Evolutionary conservation across 2,888 invertebrate species (phyloP).

Genomic region (Drosophila greeni): DNA sequence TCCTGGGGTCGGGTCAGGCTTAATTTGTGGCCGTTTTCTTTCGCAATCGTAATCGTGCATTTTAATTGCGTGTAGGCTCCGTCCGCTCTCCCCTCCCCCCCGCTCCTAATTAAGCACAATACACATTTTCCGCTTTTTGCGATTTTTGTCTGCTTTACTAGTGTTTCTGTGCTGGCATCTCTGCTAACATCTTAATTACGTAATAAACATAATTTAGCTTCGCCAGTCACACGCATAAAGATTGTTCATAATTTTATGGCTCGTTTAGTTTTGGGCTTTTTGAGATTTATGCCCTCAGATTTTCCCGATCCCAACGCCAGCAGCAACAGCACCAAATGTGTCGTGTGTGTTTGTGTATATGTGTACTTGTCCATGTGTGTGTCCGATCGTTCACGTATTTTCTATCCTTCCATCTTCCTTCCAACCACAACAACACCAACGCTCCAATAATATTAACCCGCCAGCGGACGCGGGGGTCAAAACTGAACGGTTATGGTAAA

Average conservation of each 20-base stretch:
- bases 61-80: constrained; percentile 71
- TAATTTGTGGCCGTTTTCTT: constrained; percentile 58
- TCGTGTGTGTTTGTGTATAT: neutral
- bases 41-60: constrained; percentile 58
- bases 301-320: constrained; percentile 8
- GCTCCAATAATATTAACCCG: constrained; percentile 2
- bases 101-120: constrained; percentile 72
- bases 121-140: constrained; percentile 72
- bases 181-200: constrained; percentile 71
- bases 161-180: constrained; percentile 52
- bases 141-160: constrained; percentile 42
- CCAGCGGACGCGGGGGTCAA: neutral
- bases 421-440: neutral
- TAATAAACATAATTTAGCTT: constrained; percentile 70
- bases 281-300: constrained; percentile 50
- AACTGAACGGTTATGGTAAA: constrained; percentile 35
- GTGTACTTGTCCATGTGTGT: no score
- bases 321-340: constrained; percentile 9
- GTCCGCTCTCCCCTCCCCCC: constrained; percentile 12
- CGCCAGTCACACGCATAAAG: constrained; percentile 47
- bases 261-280: constrained; percentile 66
- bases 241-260: constrained; percentile 65
- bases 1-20: constrained; percentile 52
- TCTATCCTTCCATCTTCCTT: neutral
- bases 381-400: neutral